Evolutionary conservation across 2,113 vertebrate species (phyloP).

Genomic region (Gallinago undulata): DNA sequence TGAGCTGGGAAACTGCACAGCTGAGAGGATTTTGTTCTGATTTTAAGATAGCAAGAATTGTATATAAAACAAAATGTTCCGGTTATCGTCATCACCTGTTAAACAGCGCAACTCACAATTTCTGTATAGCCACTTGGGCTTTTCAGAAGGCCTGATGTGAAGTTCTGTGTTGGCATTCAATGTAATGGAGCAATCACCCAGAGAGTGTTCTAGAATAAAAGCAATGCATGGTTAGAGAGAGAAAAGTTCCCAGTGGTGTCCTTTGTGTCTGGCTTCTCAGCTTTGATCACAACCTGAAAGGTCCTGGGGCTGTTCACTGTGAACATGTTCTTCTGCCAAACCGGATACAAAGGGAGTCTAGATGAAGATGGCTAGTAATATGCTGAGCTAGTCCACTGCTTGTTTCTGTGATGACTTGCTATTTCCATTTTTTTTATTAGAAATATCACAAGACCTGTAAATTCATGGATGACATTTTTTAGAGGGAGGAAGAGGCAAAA

Average conservation of each 20-base stretch:
- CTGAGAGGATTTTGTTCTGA: not conserved
- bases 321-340: not conserved
- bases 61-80: not conserved
- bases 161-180: not conserved
- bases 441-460: not conserved
- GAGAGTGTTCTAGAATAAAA: not conserved
- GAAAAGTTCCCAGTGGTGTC: not conserved
- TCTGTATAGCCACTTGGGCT: not conserved
- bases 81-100: not conserved
- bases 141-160: not conserved
- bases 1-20: not conserved
- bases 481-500: not conserved
- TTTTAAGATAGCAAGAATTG: not conserved
- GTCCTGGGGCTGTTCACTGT: not conserved
- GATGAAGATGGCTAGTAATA: not conserved
- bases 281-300: not conserved
- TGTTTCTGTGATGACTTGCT: not conserved
- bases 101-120: not conserved
- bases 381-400: not conserved
- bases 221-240: not conserved
- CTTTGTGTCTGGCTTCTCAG: not conserved
- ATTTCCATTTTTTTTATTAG: not conserved
- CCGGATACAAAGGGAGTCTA: not conserved
- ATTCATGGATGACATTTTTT: not conserved
- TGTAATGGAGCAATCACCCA: not conserved